Evolutionary conservation across 1,140 invertebrate genomes (phyloP), one percentile per base, ranked within the genome.

Genomic region (Procambarus virginalis): DNA sequence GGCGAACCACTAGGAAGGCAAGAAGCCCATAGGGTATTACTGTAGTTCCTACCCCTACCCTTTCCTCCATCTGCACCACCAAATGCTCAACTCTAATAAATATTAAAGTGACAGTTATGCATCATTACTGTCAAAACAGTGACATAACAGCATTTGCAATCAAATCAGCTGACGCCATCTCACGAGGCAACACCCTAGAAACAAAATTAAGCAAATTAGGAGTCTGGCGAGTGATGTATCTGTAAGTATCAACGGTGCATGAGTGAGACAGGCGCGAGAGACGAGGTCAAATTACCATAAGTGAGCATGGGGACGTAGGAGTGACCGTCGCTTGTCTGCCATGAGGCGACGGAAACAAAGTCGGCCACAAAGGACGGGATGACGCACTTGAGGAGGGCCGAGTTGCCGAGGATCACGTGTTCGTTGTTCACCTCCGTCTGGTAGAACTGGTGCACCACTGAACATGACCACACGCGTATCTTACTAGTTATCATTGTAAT

Each of bases 301-400:
- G 81, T 76, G n/a, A 49, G 49, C 2, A 87, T 82, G 92, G 94
- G 92, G 89, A 95, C 96, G 93, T 96, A 95, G 93, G 96, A 95
- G 93, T 95, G 95, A 91, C 96, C 96, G 92, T 97, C 96, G 92
- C 96, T 96, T 93, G 97, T 96, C 91, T 97, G 84, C 98, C 98
- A 99, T 9, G 97, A 96, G 46, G 97, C 95, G 91, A 99, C 97
- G 92, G 95, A 96, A 49, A 99, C 97, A 94, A 98, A 98, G 94
- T 98, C 97, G 73, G 97, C 97, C 76, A 98, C 97, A 94, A 97
- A 99, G 73, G 97, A 97, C 22, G 98, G 98, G 92, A 98, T 97
- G 92, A 96, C 96, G 94, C 98, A 99, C 94, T 97, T 98, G 92
- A 99, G 94, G 90, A 98, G 96, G 83, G 97, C 98, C 77, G 97